Percentiles rank a stretch among this genome's conserved stretches.
Evolutionary conservation across 2,797 vertebrate genomes (phyloP).

Genomic region (Coilia nasus): DNA sequence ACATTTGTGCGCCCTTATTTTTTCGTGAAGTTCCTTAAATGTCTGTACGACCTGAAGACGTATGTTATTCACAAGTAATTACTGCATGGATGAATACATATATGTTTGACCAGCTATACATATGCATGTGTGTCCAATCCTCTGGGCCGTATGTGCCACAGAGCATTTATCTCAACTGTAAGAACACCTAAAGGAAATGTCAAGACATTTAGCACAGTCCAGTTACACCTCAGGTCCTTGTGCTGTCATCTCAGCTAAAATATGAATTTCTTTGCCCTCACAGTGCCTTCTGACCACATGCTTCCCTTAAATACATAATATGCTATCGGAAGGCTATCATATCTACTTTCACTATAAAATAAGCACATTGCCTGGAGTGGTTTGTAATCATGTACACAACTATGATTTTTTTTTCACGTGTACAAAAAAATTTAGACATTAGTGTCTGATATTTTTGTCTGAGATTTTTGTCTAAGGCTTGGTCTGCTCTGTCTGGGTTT

Average conservation of each 20-base stretch:
- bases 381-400: neutral
- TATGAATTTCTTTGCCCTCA: neutral
- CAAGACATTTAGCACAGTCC: slow-evolving; percentile 9
- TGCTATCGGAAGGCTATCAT: neutral
- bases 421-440: neutral
- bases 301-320: neutral
- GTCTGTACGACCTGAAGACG: neutral
- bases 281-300: neutral
- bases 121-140: neutral
- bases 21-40: neutral
- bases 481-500: neutral
- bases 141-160: neutral
- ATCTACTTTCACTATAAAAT: neutral
- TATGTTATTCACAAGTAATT: neutral
- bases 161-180: neutral
- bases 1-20: neutral
- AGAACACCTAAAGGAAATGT: neutral
- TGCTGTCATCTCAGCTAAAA: neutral
- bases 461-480: neutral
- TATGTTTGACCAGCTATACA: slow-evolving; percentile 1
- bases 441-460: neutral
- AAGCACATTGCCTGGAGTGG: neutral
- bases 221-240: neutral
- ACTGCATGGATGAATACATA: neutral
- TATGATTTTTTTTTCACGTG: neutral